A percentile compares a stretch with the other conserved stretches of the same genome.
Conservation (phyloP, 2,113 vertebrate genomes). For the Ictidomys tridecemlineatus region DNA sequence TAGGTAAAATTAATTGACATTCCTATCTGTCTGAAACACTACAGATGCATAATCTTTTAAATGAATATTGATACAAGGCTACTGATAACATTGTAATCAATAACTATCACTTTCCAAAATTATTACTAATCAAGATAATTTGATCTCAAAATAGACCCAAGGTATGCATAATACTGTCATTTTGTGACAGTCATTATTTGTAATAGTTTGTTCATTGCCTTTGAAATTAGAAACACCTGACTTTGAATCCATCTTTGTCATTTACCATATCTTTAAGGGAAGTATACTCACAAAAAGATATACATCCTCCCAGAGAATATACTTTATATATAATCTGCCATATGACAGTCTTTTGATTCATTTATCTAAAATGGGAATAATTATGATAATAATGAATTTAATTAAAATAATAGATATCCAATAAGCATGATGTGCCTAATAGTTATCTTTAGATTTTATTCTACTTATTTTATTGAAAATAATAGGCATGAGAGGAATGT, state of each 20-base stretch:
- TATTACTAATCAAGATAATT: not conserved
- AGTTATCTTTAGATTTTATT: not conserved
- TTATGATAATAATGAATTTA: not conserved
- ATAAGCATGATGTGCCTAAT: not conserved
- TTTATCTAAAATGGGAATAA: not conserved
- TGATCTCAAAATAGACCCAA: not conserved
- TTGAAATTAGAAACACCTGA: not conserved
- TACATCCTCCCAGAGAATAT: not conserved
- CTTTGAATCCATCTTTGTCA: not conserved
- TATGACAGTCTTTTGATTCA: not conserved
- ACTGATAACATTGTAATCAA: not conserved
- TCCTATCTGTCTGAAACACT: not conserved
- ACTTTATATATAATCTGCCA: not conserved
- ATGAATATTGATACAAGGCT: not conserved
- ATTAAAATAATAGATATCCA: not conserved
- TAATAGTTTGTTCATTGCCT: not conserved
- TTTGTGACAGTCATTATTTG: fast-evolving
- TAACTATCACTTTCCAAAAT: not conserved
- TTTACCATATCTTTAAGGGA: not conserved
- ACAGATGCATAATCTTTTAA: not conserved
- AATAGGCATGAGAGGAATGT: not conserved
- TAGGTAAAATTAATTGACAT: not conserved
- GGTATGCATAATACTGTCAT: not conserved
- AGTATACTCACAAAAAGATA: not conserved
- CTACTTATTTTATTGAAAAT: not conserved